phyloP scores from a whole-genome alignment of 2,888 invertebrate genomes.

The Syritta pipiens region DNA sequence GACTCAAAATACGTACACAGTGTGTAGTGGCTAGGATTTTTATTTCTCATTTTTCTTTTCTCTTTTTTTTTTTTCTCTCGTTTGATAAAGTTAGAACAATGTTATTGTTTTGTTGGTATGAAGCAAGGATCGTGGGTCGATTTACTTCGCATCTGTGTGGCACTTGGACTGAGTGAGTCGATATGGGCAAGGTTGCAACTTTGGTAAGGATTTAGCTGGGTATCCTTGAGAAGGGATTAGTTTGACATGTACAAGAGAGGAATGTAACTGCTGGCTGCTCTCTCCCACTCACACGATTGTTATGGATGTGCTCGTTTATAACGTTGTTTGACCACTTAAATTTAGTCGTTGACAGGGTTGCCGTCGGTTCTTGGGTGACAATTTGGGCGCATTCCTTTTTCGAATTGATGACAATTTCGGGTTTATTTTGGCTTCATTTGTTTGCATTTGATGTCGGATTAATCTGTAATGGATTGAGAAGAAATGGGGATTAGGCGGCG shows the following conservation, averaged over 20 bases:
- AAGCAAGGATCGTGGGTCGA: neutral
- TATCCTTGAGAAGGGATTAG: slow-evolving; percentile 1
- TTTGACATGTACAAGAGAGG: neutral
- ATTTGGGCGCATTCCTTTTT: too few relatives aligned
- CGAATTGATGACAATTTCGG: too few relatives aligned
- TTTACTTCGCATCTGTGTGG: neutral
- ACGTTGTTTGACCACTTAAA: neutral
- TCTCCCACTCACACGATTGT: neutral
- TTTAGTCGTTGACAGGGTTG: too few relatives aligned
- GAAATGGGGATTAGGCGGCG: too few relatives aligned
- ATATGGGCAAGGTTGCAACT: neutral
- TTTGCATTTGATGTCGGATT: too few relatives aligned
- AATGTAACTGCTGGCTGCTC: neutral
- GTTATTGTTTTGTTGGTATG: slow-evolving; percentile 18
- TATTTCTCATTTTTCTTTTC: slow-evolving; percentile 40
- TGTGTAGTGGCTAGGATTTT: slow-evolving; percentile 41
- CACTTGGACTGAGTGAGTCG: neutral
- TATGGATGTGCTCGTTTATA: neutral
- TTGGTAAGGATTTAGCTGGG: neutral
- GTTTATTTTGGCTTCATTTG: too few relatives aligned
- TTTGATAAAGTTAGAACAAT: slow-evolving; percentile 34
- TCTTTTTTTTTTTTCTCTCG: too few relatives aligned
- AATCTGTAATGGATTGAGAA: too few relatives aligned
- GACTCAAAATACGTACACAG: slow-evolving; percentile 10
- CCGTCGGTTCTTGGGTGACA: too few relatives aligned